Conservation (phyloP, 2,888 invertebrate genomes). For the Sipunculus nudus region DNA sequence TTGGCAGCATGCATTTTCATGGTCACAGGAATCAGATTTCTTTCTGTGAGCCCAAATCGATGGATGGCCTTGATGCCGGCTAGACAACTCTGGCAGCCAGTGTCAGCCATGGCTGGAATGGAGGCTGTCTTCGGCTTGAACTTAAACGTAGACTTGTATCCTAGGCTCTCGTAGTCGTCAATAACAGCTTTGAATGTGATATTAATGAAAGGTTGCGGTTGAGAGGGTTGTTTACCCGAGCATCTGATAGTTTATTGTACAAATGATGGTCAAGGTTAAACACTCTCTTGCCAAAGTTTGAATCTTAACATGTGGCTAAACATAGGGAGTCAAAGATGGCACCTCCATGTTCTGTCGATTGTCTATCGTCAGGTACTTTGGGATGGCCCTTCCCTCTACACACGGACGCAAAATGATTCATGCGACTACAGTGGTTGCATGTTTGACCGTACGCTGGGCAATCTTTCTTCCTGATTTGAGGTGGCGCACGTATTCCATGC, state of each 20-base stretch:
- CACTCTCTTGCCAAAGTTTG: too few relatives aligned
- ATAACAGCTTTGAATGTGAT: slow-evolving; percentile 8
- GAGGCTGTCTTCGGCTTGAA: background rate
- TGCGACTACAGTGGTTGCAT: slow-evolving; percentile 30
- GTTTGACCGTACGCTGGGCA: slow-evolving; percentile 38
- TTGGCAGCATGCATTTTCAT: slow-evolving; percentile 48
- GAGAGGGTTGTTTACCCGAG: slow-evolving; percentile 28
- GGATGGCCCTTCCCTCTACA: slow-evolving; percentile 29
- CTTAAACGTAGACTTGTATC: slow-evolving; percentile 21
- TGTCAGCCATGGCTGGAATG: slow-evolving; percentile 26
- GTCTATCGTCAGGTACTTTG: too few relatives aligned
- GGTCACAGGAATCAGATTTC: slow-evolving; percentile 45
- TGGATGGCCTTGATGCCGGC: slow-evolving; percentile 38
- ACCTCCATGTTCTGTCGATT: background rate
- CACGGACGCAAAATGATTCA: slow-evolving; percentile 32
- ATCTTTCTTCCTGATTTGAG: slow-evolving; percentile 19
- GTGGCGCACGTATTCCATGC: slow-evolving; percentile 34
- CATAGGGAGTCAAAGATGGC: background rate
- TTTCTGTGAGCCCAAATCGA: slow-evolving; percentile 35
- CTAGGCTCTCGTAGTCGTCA: slow-evolving; percentile 32
- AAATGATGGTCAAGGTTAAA: slow-evolving; percentile 42
- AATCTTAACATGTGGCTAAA: too few relatives aligned
- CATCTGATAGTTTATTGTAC: slow-evolving; percentile 32
- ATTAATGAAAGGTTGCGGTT: slow-evolving; percentile 36
- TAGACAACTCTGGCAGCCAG: slow-evolving; percentile 43